Evolutionary conservation across 2,113 vertebrate genomes (phyloP), one percentile per base, ranked within the genome.

Genomic region (Prochilodus magdalenae): DNA sequence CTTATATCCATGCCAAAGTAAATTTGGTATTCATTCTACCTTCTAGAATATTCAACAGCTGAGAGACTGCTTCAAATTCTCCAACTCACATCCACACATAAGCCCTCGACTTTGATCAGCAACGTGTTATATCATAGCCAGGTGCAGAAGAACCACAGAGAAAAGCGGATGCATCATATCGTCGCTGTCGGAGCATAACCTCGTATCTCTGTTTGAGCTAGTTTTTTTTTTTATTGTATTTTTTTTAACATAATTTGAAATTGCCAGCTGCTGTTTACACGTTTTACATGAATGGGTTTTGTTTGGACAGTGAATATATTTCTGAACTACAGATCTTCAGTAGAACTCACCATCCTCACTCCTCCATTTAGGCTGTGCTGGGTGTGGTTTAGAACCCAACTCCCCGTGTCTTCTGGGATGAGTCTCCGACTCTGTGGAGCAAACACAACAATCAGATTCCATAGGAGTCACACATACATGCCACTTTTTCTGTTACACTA

Each of bases 281-380:
- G n/a, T n/a, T n/a, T n/a, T n/a, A n/a, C n/a, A n/a, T n/a, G n/a
- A n/a, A n/a, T n/a, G 6, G 33, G 33, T 44, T 44, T 44, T 44
- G 8, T 44, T 44, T 10, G 4, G 40, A 44, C 40, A 44, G 40
- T 11, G 40, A 8, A 5, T 1, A 44, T 44, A 44, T 44, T 4
- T 49, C 44, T 49, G 13, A 12, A 14, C 1, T 49, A 14, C 7
- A 27, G 20, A 33, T 20, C 27, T 26, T 6, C 62, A 24, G 33
- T 40, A 26, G 24, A 22, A 84, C 85, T 86, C 63, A 86, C 82
- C 79, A 40, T 83, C 81, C 36, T 83, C 49, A 24, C 65, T 71
- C 40, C 75, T 84, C 71, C 76, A 79, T 67, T 72, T 76, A 33
- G 63, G 26, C 66, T 80, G 66, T 14, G 27, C 30, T 20, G 82